A percentile compares a stretch with the other conserved stretches of the same genome.
These are phyloP conservation scores for Pogonocichla stellata DNA, from an alignment of 2,113 vertebrate genomes.

Conservation along the genomic window DNA sequence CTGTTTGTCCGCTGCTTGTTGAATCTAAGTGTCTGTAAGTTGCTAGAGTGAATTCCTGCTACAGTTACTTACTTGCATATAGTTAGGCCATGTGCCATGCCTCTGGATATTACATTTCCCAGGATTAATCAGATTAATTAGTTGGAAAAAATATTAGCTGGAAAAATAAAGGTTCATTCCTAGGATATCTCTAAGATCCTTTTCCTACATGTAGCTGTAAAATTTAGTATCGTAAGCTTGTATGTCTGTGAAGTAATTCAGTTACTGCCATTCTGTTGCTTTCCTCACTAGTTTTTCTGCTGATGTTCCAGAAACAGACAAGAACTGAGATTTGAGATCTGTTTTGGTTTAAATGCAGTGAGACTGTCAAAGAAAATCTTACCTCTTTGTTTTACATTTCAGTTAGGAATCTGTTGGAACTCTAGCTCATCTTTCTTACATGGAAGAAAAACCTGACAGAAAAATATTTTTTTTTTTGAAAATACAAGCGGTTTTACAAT, in stretches of 20 bases:
- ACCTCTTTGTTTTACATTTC: background rate
- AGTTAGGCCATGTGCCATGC: background rate
- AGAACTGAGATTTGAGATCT: background rate
- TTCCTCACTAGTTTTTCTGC: background rate
- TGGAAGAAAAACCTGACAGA: background rate
- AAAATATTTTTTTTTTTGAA: background rate
- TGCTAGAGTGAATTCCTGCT: background rate
- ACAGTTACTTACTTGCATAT: background rate
- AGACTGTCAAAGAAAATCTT: background rate
- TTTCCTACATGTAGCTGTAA: background rate
- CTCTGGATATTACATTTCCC: background rate
- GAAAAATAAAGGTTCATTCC: background rate
- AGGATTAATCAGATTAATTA: background rate
- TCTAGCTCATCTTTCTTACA: background rate
- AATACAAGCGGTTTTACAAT: background rate
- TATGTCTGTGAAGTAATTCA: background rate
- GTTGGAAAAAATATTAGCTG: background rate
- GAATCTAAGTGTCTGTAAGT: background rate
- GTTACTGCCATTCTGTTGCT: background rate
- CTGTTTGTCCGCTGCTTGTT: background rate
- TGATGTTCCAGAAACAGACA: background rate
- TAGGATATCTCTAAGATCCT: background rate
- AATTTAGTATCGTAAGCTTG: background rate
- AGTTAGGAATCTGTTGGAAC: background rate
- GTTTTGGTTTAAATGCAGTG: background rate